Evolutionary conservation across 1,140 invertebrate genomes (phyloP).

Genomic region (Drosophila pachea): DNA sequence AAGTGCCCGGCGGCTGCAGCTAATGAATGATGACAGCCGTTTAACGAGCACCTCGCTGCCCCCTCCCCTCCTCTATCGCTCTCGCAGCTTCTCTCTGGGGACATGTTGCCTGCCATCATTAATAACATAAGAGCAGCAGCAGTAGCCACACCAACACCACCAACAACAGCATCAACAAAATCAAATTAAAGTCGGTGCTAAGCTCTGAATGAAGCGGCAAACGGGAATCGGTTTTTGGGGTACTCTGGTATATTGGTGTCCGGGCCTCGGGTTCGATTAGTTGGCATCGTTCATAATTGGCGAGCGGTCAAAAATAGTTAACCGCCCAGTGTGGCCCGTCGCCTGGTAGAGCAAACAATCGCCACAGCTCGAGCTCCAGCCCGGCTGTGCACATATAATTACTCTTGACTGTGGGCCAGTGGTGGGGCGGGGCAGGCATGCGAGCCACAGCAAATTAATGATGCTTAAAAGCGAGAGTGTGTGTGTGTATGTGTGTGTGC

Average conservation of each 20-base stretch:
- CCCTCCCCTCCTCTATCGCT: background rate
- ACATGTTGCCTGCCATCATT: conserved; percentile 44
- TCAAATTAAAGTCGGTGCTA: conserved; percentile 60
- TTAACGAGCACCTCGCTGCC: conserved; percentile 47
- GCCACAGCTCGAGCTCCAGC: conserved; percentile 7
- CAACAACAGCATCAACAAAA: conserved; percentile 68
- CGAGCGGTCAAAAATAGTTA: conserved; percentile 24
- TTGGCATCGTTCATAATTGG: conserved; percentile 37
- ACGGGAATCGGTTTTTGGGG: background rate
- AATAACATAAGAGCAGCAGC: conserved; percentile 55
- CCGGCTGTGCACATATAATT: conserved; percentile 58
- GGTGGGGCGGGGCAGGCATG: background rate
- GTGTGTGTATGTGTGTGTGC: conserved; percentile 10
- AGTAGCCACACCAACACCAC: conserved; percentile 9
- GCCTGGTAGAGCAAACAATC: conserved; percentile 39
- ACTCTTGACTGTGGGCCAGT: conserved; percentile 51
- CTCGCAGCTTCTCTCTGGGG: no score
- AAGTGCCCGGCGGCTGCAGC: conserved; percentile 63
- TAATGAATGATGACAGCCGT: conserved; percentile 76
- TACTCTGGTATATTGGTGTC: background rate
- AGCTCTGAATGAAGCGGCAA: background rate
- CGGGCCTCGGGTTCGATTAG: conserved; percentile 7
- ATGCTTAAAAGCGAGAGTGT: conserved; percentile 56
- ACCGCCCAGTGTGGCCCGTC: conserved; percentile 28
- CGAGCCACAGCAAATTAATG: conserved; percentile 60